phyloP scores from a whole-genome alignment of 2,888 invertebrate genomes.

The Nipponacmea schrenckii region DNA sequence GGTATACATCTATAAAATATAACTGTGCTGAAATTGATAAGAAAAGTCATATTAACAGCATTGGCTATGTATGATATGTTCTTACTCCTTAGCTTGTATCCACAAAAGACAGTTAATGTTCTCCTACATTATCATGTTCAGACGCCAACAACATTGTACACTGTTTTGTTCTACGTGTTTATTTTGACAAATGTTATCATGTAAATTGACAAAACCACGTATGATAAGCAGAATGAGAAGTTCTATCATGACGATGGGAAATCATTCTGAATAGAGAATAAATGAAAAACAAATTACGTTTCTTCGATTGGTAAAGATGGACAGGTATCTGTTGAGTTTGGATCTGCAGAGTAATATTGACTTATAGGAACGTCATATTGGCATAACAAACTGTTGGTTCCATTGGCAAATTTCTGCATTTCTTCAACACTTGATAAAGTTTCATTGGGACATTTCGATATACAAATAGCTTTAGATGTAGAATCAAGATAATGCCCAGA shows the following conservation, averaged over 20 bases:
- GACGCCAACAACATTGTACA: too few species aligned
- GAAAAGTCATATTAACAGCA: too few species aligned
- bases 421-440: constrained; percentile 76
- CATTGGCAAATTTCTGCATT: constrained; percentile 77
- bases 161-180: too few species aligned
- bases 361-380: constrained; percentile 69
- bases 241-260: too few species aligned
- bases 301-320: constrained; percentile 82
- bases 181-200: too few species aligned
- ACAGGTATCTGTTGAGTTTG: constrained; percentile 74
- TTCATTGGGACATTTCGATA: constrained; percentile 83
- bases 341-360: constrained; percentile 35
- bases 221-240: too few species aligned
- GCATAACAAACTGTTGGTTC: constrained; percentile 81
- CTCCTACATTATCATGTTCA: too few species aligned
- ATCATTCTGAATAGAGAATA: too few species aligned
- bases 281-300: constrained; percentile 71
- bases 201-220: too few species aligned
- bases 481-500: constrained; percentile 56
- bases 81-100: too few species aligned
- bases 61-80: too few species aligned
- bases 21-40: constrained; percentile 72
- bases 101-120: too few species aligned
- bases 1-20: constrained; percentile 90
- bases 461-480: constrained; percentile 86